A percentile compares a stretch with the other conserved stretches of the same genome.
Conservation (phyloP, 2,797 vertebrate genomes). For the Chaenodraco wilsoni region DNA sequence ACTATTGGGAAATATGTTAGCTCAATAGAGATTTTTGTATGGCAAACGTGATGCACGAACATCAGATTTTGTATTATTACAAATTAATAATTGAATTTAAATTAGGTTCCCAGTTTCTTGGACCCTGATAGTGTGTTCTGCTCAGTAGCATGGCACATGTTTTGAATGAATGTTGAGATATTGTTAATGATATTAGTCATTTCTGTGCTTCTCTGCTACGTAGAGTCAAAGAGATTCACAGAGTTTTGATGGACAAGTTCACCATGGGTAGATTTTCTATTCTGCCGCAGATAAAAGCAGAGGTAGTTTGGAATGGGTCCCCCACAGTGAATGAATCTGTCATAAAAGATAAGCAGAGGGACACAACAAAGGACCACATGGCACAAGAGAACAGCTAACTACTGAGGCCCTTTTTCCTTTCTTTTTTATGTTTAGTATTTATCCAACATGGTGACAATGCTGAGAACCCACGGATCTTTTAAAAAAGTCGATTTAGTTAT, state of each 20-base stretch:
- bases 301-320: neutral
- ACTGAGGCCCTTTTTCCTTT: no score
- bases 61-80: neutral
- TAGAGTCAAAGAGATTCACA: neutral
- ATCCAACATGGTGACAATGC: neutral
- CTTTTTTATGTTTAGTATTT: neutral
- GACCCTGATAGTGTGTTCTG: neutral
- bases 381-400: neutral
- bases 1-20: neutral
- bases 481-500: no score
- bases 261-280: neutral
- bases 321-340: neutral
- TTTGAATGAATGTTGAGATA: neutral
- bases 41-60: neutral
- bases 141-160: neutral
- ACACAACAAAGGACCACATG: neutral
- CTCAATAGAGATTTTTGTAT: neutral
- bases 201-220: neutral
- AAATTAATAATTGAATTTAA: neutral
- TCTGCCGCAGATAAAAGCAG: slow-evolving; percentile 5
- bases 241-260: neutral
- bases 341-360: neutral
- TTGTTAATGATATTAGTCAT: neutral
- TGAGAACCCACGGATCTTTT: no score
- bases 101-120: neutral